phyloP scores from a whole-genome alignment of 2,888 invertebrate species.

The Bellardia bayeri region DNA sequence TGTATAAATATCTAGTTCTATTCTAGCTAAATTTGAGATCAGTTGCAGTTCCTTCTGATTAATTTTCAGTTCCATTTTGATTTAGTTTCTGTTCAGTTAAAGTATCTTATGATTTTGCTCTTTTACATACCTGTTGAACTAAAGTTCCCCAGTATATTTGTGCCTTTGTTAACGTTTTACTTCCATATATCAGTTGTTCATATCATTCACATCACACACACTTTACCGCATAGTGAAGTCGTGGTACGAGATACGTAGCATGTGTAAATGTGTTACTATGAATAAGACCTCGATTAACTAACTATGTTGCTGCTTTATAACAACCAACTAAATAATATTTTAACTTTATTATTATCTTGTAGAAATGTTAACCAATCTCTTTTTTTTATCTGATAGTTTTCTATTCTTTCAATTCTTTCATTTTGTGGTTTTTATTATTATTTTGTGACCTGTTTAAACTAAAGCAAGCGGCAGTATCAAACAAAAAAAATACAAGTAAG shows the following conservation, averaged over 20 bases:
- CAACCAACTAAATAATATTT: slow-evolving; percentile 20
- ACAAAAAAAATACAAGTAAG: not conserved
- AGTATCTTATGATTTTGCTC: too few species aligned
- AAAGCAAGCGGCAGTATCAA: slow-evolving; percentile 2
- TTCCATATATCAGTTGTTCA: not conserved
- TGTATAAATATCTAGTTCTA: too few species aligned
- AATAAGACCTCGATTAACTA: slow-evolving; percentile 16
- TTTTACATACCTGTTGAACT: too few species aligned
- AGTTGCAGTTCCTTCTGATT: too few species aligned
- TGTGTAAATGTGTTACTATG: slow-evolving; percentile 34
- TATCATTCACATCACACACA: slow-evolving; percentile 4
- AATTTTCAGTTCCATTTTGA: too few species aligned
- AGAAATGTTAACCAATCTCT: slow-evolving; percentile 36
- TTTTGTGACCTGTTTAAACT: slow-evolving; percentile 6
- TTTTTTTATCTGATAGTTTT: slow-evolving; percentile 52
- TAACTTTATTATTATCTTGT: slow-evolving; percentile 43
- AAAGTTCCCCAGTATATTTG: not conserved
- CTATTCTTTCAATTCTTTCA: not conserved
- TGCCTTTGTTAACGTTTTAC: not conserved
- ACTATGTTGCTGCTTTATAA: slow-evolving; percentile 1
- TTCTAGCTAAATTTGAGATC: too few species aligned
- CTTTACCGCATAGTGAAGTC: not conserved
- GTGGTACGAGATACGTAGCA: not conserved
- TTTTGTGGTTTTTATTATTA: slow-evolving; percentile 5
- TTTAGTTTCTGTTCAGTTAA: too few species aligned